Evolutionary conservation across 2,113 vertebrate genomes (phyloP).

Genomic region (Morone saxatilis): DNA sequence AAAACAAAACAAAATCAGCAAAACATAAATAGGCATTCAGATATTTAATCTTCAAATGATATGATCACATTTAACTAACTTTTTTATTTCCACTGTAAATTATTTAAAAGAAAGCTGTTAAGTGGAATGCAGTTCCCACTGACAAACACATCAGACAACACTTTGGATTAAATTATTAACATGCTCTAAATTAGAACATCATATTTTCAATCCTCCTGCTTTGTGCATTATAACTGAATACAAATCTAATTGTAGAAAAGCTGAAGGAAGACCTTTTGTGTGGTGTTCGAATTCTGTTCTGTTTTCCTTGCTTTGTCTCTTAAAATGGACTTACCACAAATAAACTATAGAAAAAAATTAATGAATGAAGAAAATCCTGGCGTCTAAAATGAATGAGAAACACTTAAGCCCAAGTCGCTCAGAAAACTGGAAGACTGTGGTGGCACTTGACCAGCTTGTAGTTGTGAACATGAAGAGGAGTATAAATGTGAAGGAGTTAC

Average conservation of each 20-base stretch:
- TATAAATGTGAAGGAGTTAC: slow-evolving; percentile 11
- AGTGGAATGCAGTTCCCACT: not conserved
- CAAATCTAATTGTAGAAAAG: not conserved
- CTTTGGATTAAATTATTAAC: not conserved
- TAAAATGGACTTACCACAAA: not conserved
- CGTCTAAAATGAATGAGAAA: not conserved
- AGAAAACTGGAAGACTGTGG: not conserved
- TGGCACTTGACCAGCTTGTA: not conserved
- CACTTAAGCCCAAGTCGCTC: slow-evolving; percentile 6
- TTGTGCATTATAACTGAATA: not conserved
- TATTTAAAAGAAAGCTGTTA: not conserved
- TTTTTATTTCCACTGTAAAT: not conserved
- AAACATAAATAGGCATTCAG: not conserved
- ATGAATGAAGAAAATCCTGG: not conserved
- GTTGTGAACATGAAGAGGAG: not conserved
- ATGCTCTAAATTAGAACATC: not conserved
- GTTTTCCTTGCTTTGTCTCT: not conserved
- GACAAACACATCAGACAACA: no score
- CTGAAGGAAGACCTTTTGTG: not conserved
- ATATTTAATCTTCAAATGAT: not conserved
- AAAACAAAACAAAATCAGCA: not conserved
- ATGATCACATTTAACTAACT: not conserved
- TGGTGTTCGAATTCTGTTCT: not conserved
- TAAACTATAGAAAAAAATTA: not conserved
- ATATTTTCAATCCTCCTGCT: not conserved